These are phyloP conservation scores for Chionoecetes opilio DNA, from an alignment of 1,140 invertebrate genomes.

Conservation along the genomic window DNA sequence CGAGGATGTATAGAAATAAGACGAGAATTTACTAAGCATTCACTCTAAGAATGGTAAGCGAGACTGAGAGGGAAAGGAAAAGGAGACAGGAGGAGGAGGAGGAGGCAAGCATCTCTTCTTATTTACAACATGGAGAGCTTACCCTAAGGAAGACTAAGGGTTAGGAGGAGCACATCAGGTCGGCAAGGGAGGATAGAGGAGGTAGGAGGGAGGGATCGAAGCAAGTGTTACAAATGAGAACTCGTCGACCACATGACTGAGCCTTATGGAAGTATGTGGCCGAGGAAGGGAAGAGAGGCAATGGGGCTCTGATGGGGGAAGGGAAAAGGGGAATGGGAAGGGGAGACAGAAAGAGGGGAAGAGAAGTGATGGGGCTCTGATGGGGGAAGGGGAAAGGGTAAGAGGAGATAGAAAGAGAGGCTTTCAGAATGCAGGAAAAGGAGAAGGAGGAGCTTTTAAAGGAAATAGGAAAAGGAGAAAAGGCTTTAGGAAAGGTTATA, in stretches of 20 bases:
- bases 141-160: constrained; percentile 12
- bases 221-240: constrained; percentile 5
- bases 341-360: background rate
- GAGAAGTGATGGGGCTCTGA: background rate
- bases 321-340: background rate
- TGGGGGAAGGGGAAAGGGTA: background rate
- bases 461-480: too few relatives aligned
- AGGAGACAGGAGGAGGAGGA: background rate
- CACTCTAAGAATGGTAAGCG: too few relatives aligned
- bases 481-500: too few relatives aligned
- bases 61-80: too few relatives aligned
- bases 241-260: constrained; percentile 17
- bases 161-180: constrained; percentile 8
- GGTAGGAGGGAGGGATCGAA: background rate
- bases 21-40: too few relatives aligned
- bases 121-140: constrained; percentile 30
- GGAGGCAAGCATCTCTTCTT: background rate
- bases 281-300: background rate
- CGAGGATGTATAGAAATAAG: too few relatives aligned
- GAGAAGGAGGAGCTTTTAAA: background rate
- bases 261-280: background rate
- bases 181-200: background rate
- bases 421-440: background rate
- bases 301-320: background rate
- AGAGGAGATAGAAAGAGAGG: background rate